A percentile compares a stretch with the other conserved stretches of the same genome.
Evolutionary conservation across 64 coral and sea anemone species (phyloP).

Genomic region (Porites australiensis): DNA sequence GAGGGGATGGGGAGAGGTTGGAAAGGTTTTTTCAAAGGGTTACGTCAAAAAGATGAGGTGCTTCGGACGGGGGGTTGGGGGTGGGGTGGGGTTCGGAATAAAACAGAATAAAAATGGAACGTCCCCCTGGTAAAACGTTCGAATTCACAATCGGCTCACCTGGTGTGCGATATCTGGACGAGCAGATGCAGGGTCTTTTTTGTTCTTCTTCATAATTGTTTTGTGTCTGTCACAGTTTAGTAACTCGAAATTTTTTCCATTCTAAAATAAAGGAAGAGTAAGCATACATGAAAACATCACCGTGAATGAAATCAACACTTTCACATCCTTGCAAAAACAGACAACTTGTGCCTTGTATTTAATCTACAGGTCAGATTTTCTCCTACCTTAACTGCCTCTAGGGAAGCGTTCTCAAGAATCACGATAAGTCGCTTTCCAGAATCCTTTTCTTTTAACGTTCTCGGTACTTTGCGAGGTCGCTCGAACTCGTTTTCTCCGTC

Average conservation of each 20-base stretch:
- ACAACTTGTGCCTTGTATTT: background rate
- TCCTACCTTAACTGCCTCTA: slow-evolving; percentile 93
- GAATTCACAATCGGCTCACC: slow-evolving; percentile 38
- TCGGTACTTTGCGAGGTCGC: slow-evolving; percentile 89
- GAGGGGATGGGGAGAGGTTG: no score
- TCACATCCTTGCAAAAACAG: background rate
- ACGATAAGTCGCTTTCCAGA: slow-evolving; percentile 95
- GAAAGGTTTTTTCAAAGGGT: no score
- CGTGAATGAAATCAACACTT: background rate
- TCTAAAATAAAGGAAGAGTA: slow-evolving; percentile 49
- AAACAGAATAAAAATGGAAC: no score
- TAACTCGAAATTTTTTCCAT: slow-evolving; percentile 98
- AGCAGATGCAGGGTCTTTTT: slow-evolving; percentile 76
- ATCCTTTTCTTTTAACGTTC: slow-evolving; percentile 97
- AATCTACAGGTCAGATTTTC: background rate
- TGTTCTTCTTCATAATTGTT: slow-evolving; percentile 94
- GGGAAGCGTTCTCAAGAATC: slow-evolving; percentile 91
- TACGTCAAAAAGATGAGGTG: no score
- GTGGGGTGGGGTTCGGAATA: no score
- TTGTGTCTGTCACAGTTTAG: slow-evolving; percentile 97
- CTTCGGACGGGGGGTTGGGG: no score
- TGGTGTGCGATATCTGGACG: slow-evolving; percentile 99
- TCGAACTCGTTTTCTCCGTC: slow-evolving; percentile 87
- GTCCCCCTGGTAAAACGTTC: no score
- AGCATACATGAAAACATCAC: background rate